Evolutionary conservation across 2,113 vertebrate genomes (phyloP).

Genomic region (Gracilinanus agilis): DNA sequence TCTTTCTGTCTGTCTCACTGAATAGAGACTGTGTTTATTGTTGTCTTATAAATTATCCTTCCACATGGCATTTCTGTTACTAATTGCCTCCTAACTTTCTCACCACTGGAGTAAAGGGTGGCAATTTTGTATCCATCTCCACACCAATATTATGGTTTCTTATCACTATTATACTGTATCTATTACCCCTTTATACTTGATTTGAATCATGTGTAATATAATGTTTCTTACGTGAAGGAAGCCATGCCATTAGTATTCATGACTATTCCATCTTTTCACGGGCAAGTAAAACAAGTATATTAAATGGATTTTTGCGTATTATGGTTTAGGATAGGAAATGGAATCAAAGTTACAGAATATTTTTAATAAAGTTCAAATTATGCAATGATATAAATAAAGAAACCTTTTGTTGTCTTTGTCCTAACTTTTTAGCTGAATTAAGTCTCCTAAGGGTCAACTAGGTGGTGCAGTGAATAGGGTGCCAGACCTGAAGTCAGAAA

Average conservation of each 20-base stretch:
- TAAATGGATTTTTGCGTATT: conserved; percentile 17
- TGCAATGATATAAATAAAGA: conserved; percentile 9
- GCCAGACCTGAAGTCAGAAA: neutral
- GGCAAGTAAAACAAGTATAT: conserved; percentile 37
- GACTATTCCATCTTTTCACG: conserved; percentile 69
- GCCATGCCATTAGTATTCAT: conserved; percentile 65
- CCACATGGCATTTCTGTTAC: conserved; percentile 63
- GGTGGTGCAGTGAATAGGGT: neutral
- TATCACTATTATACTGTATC: conserved; percentile 61
- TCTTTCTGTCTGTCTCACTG: conserved; percentile 63
- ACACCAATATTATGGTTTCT: conserved; percentile 56
- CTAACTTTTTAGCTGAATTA: neutral
- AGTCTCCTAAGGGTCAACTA: neutral
- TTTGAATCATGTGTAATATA: conserved; percentile 63
- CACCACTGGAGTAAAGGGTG: conserved; percentile 55
- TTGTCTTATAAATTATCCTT: conserved; percentile 69
- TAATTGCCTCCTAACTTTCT: conserved; percentile 76
- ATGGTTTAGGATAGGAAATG: conserved; percentile 52
- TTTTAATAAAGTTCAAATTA: conserved; percentile 66
- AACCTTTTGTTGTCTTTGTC: conserved; percentile 21
- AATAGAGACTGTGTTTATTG: conserved; percentile 55
- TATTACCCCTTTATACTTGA: conserved; percentile 47
- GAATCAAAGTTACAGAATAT: conserved; percentile 62
- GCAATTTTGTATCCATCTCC: conserved; percentile 66
- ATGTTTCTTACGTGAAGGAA: conserved; percentile 55